Evolutionary conservation across 1,140 invertebrate species (phyloP), one percentile per base, ranked within the genome.

Genomic region (Calycopis cecrops): DNA sequence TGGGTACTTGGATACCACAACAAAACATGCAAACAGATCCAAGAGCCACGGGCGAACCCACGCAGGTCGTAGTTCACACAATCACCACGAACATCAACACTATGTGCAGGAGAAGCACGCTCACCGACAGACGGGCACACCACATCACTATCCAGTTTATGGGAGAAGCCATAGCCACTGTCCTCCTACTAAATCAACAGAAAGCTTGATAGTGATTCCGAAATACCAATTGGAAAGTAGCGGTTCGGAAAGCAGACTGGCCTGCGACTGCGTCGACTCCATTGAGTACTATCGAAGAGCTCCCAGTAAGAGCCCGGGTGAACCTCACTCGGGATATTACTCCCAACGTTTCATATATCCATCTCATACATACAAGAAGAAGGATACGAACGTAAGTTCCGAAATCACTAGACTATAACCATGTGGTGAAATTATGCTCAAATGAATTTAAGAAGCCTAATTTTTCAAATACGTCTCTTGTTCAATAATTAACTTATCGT

Each of bases 141-240:
- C 87, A 0, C 89, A 90, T 18, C 89, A 90, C 64, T 82, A 82
- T 49, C 63, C 71, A 0, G 67, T 76, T 1, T 85, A 83, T 52
- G 62, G 61, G 0, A 62, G 78, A 48, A 74, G 69, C 35, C 78
- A 83, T 38, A 82, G 79, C 56, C 88, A 89, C 21, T 84, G 81
- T 42, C 86, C 85, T 3, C 87, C 89, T 0, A 94, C 92, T 2
- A 95, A 95, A 77, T 95, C 94, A 1, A 94, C 93, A 0, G 94
- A 95, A 73, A 94, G 92, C 68, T 80, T 95, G 10, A 81, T 95
- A 11, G 89, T 92, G 4, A 90, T 90, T 10, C 88, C 91, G 1
- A 90, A 91, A 63, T 91, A 90, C 63, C 87, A 89, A 38, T 72
- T 91, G 38, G 87, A 91, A 42, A 88, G 87, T 33, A 91, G 90